Evolutionary conservation across 2,888 invertebrate species (phyloP).

Genomic region (Ennomos quercinarius): DNA sequence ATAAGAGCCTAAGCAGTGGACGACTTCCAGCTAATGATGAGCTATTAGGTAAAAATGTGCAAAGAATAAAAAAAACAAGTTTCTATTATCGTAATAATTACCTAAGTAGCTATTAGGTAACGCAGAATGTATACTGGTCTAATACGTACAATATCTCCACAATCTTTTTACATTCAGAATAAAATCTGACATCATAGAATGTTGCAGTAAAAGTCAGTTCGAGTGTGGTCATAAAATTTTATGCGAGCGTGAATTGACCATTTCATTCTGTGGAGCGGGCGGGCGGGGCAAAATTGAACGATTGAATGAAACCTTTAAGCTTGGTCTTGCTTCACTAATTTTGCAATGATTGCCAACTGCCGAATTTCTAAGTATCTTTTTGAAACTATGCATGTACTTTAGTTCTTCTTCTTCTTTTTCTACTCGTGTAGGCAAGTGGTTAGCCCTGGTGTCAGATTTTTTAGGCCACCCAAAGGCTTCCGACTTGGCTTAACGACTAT

Average conservation of each 20-base stretch:
- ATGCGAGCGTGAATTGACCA: constrained; percentile 52
- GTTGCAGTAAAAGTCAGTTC: constrained; percentile 41
- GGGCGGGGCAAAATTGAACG: constrained; percentile 39
- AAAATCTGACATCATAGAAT: constrained; percentile 34
- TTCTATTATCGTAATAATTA: too few species aligned
- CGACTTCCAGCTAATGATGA: too few species aligned
- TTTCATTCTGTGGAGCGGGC: constrained; percentile 39
- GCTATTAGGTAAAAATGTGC: too few species aligned
- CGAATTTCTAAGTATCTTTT: not conserved
- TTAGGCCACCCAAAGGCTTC: too few species aligned
- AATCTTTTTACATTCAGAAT: constrained; percentile 34
- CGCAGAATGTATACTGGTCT: too few species aligned
- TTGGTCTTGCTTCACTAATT: constrained; percentile 6
- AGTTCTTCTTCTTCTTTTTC: too few species aligned
- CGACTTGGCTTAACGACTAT: too few species aligned
- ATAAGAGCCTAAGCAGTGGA: too few species aligned
- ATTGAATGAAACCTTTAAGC: constrained; percentile 41
- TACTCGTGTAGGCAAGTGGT: too few species aligned
- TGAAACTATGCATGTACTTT: not conserved
- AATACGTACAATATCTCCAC: constrained; percentile 3
- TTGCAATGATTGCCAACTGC: not conserved
- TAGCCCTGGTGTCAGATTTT: too few species aligned
- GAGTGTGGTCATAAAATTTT: constrained; percentile 52
- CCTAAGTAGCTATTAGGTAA: too few species aligned
- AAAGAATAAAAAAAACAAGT: too few species aligned